Base-by-base conservation (phyloP, 37 sponge, comb jelly and placozoan species). In the Hormiphora californensis region DNA sequence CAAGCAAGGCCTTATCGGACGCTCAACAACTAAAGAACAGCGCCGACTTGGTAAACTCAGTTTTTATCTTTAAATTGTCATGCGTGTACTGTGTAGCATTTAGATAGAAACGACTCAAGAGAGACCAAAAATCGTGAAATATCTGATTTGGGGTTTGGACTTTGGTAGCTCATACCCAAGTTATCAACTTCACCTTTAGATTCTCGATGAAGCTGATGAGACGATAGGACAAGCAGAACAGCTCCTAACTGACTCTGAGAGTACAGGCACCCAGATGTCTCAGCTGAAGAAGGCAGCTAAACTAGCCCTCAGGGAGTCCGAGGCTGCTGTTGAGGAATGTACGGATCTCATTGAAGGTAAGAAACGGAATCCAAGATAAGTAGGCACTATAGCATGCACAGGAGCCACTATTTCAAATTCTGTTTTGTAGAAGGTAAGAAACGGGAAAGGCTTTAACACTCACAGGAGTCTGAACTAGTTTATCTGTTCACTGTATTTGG, bases 271-370 rank as follows among this genome's bases (percentile, higher is more conserved):
- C 22, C 46, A 46, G 0, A 73, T 73, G 81, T 5, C 81, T 23
- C 36, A 19, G 22, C 81, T 73, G 46, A 73, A 73, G 81, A 40
- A 27, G 4, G 28, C 40, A 11, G 81, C 81, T 8, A 46, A 73
- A 27, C 46, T 43, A 41, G 81, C 81, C 2, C 81, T 73, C 28
- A 40, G 8, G 25, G 30, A 73, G 81, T 43, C 46, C 43, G n/a
- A 73, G 44, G 46, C 21, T 22, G 81, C 81, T 25, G 81, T 73
- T 7, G 19, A 73, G 46, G 81, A 73, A 41, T 73, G 81, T 73
- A 36, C 43, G 4, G 81, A 73, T 7, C 81, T 73, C 46, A 73
- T 65, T 5, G 32, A 4, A 33, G 68, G 68, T 65, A 33, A 8
- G 19, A 1, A 65, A n/a, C n/a, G n/a, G n/a, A n/a, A n/a, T n/a